Base-by-base conservation (phyloP, 2,888 invertebrate genomes). In the Lasioglossum morio region DNA sequence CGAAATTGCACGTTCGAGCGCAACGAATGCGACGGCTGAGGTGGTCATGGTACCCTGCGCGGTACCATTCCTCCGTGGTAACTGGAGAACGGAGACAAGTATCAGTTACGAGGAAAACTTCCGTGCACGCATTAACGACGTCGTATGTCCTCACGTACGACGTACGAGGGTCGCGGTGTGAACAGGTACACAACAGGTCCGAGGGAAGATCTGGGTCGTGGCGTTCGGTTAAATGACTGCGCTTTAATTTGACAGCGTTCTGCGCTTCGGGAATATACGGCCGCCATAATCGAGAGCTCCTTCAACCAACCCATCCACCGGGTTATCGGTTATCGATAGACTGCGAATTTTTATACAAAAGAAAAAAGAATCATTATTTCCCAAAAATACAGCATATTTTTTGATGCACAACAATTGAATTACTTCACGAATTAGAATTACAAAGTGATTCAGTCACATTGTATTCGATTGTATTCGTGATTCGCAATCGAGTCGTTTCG, bases 91-190 rank as follows among this genome's bases (percentile, higher is more conserved):
- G 81, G 91, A 91, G 91, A 92, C 91, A 93, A 90, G 92, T 94
- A 92, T 94, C 93, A 91, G 93, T 94, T 94, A 94, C 94, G 92
- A 91, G 91, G 91, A 93, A 94, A 94, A 94, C 94, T 94, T 93
- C 92, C 93, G 93, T 89, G 90, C 92, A 90, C 90, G 91, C 90
- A 90, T 91, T 91, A 91, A 90, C 91, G 91, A 91, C 91, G 91
- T 88, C 90, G 89, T 87, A 88, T 84, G 91, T 88, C 87, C 88
- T 91, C 88, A 75, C 88, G 77, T 79, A 78, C 85, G 86, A 86
- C 85, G 78, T 87, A 91, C 88, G 89, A 85, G 80, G 88, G 86
- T 84, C 90, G 84, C 86, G 77, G 74, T 63, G 86, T 40, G 86
- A 88, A 91, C 89, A 84, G 87, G 90, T 91, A 91, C 82, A 84